Percentiles rank a stretch among this genome's conserved stretches.
These are phyloP conservation scores for Sternotherus odoratus DNA, from an alignment of 2,797 vertebrate species.

Conservation along the genomic window DNA sequence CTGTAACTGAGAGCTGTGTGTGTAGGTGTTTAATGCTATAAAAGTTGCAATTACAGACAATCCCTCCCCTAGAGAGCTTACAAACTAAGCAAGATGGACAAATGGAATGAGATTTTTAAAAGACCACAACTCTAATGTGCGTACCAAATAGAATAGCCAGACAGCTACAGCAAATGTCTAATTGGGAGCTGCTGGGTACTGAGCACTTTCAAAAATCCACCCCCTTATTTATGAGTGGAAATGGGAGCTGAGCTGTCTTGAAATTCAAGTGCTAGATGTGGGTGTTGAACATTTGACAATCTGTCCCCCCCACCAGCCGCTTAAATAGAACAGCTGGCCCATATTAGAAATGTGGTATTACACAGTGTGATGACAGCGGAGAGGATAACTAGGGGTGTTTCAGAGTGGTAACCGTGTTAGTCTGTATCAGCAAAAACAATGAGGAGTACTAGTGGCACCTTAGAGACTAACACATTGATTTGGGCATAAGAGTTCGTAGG, in stretches of 20 bases:
- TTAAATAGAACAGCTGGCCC: background rate
- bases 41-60: background rate
- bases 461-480: no score
- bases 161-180: background rate
- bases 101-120: background rate
- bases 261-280: background rate
- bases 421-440: no score
- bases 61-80: background rate
- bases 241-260: background rate
- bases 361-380: background rate
- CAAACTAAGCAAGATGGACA: background rate
- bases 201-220: background rate
- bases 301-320: background rate
- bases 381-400: background rate
- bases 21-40: background rate
- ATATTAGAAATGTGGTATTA: background rate
- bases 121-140: background rate
- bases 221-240: fast-evolving
- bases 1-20: background rate
- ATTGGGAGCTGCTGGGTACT: background rate
- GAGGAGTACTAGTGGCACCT: no score
- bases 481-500: no score
- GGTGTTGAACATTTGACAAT: background rate
- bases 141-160: background rate
- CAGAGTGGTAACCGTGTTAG: no score